A percentile compares a stretch with the other conserved stretches of the same genome.
Conservation (phyloP, 2,113 vertebrate species). For the Sula dactylatra region DNA sequence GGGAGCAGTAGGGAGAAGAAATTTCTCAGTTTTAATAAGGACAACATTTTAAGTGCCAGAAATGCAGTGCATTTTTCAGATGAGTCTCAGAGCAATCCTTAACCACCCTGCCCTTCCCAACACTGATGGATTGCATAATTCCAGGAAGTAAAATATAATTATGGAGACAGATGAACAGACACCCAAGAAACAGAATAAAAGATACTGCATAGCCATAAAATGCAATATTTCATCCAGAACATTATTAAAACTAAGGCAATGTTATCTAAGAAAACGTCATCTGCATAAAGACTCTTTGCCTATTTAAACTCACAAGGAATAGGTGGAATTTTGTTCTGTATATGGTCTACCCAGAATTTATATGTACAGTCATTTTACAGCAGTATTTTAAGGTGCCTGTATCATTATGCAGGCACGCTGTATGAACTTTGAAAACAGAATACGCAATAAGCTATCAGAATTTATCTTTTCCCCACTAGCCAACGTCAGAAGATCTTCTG, state of each 20-base stretch:
- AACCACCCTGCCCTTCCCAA: constrained; percentile 29
- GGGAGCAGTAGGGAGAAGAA: not conserved
- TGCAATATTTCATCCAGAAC: constrained; percentile 51
- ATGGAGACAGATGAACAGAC: constrained; percentile 63
- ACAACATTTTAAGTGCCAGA: constrained; percentile 18
- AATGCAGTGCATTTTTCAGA: constrained; percentile 2
- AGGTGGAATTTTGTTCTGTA: not conserved
- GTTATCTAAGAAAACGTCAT: constrained; percentile 5
- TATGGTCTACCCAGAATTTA: not conserved
- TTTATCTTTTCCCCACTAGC: not conserved
- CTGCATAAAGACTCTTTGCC: not conserved
- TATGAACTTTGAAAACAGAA: not conserved
- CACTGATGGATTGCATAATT: constrained; percentile 60
- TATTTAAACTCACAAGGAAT: not conserved
- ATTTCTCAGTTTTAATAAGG: not conserved
- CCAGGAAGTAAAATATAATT: constrained; percentile 63
- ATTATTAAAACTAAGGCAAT: constrained; percentile 53
- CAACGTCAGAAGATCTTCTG: not conserved
- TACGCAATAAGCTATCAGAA: not conserved
- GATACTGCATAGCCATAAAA: constrained; percentile 13
- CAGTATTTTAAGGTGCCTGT: not conserved
- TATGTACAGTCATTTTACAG: not conserved
- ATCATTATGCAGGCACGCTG: not conserved
- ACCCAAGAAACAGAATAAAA: constrained; percentile 50
- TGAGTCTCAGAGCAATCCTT: constrained; percentile 51